Conservation (phyloP, 2,113 vertebrate species). For the Mastomys natalensis region DNA sequence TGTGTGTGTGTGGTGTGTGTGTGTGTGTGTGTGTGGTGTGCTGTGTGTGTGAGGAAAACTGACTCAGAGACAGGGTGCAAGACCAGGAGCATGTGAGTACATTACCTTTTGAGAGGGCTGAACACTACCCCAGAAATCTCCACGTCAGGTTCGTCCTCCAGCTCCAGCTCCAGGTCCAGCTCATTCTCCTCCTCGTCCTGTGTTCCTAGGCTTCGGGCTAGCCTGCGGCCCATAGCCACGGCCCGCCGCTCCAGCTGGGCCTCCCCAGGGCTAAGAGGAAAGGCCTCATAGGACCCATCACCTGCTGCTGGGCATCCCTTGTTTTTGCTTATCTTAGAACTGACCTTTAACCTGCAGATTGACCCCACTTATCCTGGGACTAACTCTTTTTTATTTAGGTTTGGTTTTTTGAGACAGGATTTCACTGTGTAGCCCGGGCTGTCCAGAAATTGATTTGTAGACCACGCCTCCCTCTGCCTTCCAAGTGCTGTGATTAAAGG, state of each 20-base stretch:
- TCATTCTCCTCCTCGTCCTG: conserved; percentile 89
- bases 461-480: not conserved
- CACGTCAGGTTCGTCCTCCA: conserved; percentile 89
- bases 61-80: not conserved
- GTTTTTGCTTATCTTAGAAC: not conserved
- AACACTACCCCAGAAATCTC: conserved; percentile 89
- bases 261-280: conserved; percentile 52
- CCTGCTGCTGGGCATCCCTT: not conserved
- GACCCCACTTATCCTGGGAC: not conserved
- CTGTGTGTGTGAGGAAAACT: not conserved
- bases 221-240: conserved; percentile 87
- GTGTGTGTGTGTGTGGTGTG: too few relatives aligned
- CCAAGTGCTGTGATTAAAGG: not conserved
- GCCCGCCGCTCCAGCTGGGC: conserved; percentile 87
- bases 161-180: conserved; percentile 88
- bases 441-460: not conserved
- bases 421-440: not conserved
- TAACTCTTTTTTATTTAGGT: not conserved
- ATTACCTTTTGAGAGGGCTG: conserved; percentile 92
- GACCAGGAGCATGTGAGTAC: not conserved
- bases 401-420: not conserved
- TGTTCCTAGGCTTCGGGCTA: conserved; percentile 87
- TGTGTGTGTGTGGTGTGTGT: too few relatives aligned
- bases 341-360: not conserved
- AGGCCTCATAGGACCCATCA: not conserved